Base-by-base conservation (phyloP, 2,797 vertebrate species). In the Acipenser oxyrinchus region DNA sequence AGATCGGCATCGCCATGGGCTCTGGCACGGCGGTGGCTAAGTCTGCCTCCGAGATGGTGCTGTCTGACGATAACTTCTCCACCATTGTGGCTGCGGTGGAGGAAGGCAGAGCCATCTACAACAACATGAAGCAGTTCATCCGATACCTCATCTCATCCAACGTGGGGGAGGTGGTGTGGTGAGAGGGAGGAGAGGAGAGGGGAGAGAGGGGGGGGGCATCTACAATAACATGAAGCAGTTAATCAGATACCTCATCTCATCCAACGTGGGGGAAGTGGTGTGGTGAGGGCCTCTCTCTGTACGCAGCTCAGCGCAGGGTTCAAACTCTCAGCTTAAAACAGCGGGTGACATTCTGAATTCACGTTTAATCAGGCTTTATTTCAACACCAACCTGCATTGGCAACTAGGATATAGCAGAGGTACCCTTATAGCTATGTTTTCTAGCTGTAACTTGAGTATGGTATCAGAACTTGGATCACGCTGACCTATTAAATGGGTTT, bases 141-240 rank as follows among this genome's bases (percentile, higher is more conserved):
- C 90, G 96, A 84, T 99, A 98, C 80, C 95, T 99, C 80, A 99
- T 99, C 87, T 99, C 96, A 71, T 98, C 96, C 13, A 99, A 99
- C 0, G 96, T 99, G 0, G 96, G 96, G 7, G 96, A 99, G 75
- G 96, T 99, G 0, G 96, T 99, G 72, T 98, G 95, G 96, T 99
- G 79, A 94, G 93, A n/a, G n/a, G n/a, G n/a, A n/a, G n/a, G n/a
- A n/a, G n/a, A n/a, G n/a, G n/a, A n/a, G n/a, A n/a, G n/a, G n/a
- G n/a, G n/a, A n/a, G n/a, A n/a, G n/a, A n/a, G n/a, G n/a, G n/a
- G n/a, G n/a, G n/a, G n/a, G n/a, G n/a, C 83, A 99, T 99, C 81
- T 99, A 99, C 83, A 99, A 86, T 87, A 99, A 99, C 82, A 99
- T 99, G 96, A 99, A 99, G 86, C 96, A 99, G 74, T 99, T 98